Conservation (phyloP, 1,140 invertebrate species). For the Acromyrmex charruanus region DNA sequence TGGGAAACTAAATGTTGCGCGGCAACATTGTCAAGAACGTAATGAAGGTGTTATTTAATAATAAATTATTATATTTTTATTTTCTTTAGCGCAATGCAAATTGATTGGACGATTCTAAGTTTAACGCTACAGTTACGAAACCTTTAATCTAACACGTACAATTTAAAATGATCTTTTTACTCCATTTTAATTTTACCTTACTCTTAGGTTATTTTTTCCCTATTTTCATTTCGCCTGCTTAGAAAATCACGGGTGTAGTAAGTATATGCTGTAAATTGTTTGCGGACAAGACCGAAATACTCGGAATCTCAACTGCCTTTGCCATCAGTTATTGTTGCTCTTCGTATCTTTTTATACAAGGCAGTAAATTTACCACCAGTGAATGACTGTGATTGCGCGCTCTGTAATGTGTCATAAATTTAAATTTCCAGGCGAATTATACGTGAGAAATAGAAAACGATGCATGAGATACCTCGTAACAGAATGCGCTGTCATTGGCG, state of each 20-base stretch:
- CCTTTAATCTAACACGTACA: neutral
- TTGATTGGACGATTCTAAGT: neutral
- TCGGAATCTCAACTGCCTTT: slow-evolving; percentile 13
- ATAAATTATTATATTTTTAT: neutral
- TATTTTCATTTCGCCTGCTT: slow-evolving; percentile 28
- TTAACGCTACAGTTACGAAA: neutral
- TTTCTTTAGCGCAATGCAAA: slow-evolving; percentile 10
- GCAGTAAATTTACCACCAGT: slow-evolving; percentile 21
- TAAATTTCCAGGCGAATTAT: slow-evolving; percentile 28
- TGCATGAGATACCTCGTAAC: slow-evolving; percentile 30
- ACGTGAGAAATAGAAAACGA: slow-evolving; percentile 44
- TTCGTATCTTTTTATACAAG: slow-evolving; percentile 19
- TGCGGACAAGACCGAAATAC: slow-evolving; percentile 21
- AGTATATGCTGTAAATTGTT: slow-evolving; percentile 2
- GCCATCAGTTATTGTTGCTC: slow-evolving; percentile 40
- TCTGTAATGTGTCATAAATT: slow-evolving; percentile 49
- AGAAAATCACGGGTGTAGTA: neutral
- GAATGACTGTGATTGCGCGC: slow-evolving; percentile 21
- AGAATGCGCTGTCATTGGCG: neutral
- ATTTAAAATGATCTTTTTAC: slow-evolving; percentile 2
- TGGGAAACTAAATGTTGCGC: neutral
- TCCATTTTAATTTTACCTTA: slow-evolving; percentile 14
- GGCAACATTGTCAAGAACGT: neutral
- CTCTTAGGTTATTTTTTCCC: neutral
- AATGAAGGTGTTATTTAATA: slow-evolving; percentile 1